Evolutionary conservation across 1,140 invertebrate species (phyloP), one percentile per base, ranked within the genome.

Genomic region (Ips nitidus): DNA sequence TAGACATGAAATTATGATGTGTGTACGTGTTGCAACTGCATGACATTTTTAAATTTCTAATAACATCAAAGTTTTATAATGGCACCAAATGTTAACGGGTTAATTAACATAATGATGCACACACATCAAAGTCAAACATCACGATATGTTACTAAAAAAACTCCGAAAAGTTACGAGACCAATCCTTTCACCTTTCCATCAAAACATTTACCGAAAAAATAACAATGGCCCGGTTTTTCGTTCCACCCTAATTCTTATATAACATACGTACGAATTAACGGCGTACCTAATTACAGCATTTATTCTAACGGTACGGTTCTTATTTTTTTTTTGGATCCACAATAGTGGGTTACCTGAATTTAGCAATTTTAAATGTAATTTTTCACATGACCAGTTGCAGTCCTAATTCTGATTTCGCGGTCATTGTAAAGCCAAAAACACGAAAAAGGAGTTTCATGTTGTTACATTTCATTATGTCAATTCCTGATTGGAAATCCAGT

Each of bases 331-430:
- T 37, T 61, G 59, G 47, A 50, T 61, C 37, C 38, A 61, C 59
- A 61, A 61, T 61, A 61, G 59, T 61, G 36, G 59, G 59, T 61
- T 61, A 61, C 59, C 59, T 2, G 37, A 61, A 47, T 61, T 45
- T 61, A 61, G 43, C 59, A 61, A 61, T 61, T 61, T 50, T 50
- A 61, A 4, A 41, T 59, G 57, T 42, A 42, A 41, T 59, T 59
- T 59, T 59, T 59, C 57, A 59, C 57, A 59, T 59, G 57, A 59
- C 2, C 41, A 59, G 38, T 59, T 59, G 40, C 42, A 55, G 5
- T 22, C 47, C 22, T 22, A 22, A 22, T 22, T 22, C 22, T 22
- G 22, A 22, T 22, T 22, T 22, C 22, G 22, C 22, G 22, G 22
- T 22, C 22, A 22, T 22, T 22, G 22, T 22, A 22, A 22, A 22